Percentiles rank a stretch among this genome's conserved stretches.
These are phyloP conservation scores for Alcedo quadribrachys DNA, from an alignment of 2,797 vertebrate species.

Conservation along the genomic window DNA sequence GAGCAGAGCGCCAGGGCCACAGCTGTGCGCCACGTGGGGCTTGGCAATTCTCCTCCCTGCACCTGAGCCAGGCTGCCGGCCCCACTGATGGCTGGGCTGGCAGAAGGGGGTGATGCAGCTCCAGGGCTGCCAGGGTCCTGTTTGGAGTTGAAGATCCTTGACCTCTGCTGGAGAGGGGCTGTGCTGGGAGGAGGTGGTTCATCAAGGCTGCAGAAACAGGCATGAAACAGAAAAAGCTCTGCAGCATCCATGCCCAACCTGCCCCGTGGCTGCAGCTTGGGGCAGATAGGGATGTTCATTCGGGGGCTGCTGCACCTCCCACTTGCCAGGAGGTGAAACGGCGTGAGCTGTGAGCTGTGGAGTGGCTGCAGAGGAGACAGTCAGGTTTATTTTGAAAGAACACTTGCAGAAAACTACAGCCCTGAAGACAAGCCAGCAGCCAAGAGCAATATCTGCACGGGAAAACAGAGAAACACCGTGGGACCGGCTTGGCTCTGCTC, in stretches of 20 bases:
- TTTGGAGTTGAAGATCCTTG: fast-evolving
- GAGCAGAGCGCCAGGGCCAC: not conserved
- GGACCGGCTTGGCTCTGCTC: not conserved
- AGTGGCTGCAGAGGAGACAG: not conserved
- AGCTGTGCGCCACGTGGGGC: not conserved
- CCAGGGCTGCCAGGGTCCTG: not conserved
- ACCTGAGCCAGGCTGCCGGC: not conserved
- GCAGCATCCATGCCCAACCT: fast-evolving
- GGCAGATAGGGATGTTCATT: not conserved
- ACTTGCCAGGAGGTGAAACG: not conserved
- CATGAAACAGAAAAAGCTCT: not conserved
- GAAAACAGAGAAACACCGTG: not conserved
- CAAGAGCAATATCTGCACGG: not conserved
- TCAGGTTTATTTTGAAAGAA: not conserved
- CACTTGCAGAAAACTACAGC: not conserved
- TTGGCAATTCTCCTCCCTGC: not conserved
- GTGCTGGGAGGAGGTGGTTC: not conserved
- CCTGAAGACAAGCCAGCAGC: slow-evolving; percentile 2
- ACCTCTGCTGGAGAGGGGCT: fast-evolving
- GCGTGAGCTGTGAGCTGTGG: fast-evolving
- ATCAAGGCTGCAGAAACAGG: fast-evolving
- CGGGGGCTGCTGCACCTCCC: not conserved
- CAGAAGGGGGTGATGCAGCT: not conserved
- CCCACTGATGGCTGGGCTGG: not conserved
- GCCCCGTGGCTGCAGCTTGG: fast-evolving